Conservation (phyloP, 2,113 vertebrate species). For the Canis aureus region DNA sequence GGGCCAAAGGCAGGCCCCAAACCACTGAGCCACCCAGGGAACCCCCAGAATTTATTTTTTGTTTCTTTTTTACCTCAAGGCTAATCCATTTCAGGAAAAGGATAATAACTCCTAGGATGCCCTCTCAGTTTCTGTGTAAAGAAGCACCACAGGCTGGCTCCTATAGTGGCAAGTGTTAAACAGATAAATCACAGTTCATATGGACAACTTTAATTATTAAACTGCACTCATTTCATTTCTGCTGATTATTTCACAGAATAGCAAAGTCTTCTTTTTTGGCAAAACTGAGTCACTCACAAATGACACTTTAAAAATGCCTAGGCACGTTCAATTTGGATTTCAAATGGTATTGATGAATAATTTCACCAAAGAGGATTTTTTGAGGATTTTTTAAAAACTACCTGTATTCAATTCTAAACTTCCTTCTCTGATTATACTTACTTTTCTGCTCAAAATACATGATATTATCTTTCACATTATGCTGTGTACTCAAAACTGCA, state of each 20-base stretch:
- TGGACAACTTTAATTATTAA: neutral
- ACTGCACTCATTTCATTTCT: neutral
- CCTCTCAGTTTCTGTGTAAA: neutral
- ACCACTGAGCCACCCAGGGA: too few relatives aligned
- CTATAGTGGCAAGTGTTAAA: accelerated
- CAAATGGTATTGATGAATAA: conserved; percentile 1
- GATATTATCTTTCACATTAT: conserved; percentile 30
- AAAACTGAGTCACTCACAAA: conserved; percentile 22
- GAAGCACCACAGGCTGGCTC: neutral
- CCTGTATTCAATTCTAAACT: conserved; percentile 32
- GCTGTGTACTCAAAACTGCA: conserved; percentile 32
- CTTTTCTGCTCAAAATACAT: neutral
- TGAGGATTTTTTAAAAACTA: neutral
- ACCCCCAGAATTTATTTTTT: neutral
- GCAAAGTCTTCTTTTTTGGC: neutral
- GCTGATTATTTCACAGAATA: neutral
- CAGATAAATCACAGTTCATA: neutral
- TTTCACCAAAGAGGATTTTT: neutral
- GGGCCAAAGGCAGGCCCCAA: too few relatives aligned
- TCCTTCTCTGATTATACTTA: conserved; percentile 45
- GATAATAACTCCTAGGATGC: neutral
- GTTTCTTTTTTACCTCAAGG: neutral
- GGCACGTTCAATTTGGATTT: conserved; percentile 11
- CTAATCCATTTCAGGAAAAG: neutral
- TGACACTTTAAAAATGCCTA: neutral